Evolutionary conservation across 2,888 invertebrate species (phyloP).

Genomic region (Augiades crinisus): DNA sequence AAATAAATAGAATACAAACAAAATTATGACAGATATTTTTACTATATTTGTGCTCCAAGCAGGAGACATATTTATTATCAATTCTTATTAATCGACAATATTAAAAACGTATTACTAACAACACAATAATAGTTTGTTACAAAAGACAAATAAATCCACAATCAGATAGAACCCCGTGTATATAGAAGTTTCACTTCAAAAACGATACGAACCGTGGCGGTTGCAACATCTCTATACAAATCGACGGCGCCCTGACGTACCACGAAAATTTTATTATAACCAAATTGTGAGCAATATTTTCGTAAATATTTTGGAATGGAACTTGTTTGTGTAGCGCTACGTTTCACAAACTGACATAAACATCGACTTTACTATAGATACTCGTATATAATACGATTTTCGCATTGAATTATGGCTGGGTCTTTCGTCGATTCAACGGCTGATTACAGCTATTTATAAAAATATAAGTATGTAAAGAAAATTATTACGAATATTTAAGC

Average conservation of each 20-base stretch:
- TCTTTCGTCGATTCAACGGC: not conserved
- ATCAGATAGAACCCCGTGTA: too few relatives aligned
- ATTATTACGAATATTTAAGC: too few relatives aligned
- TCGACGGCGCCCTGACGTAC: constrained; percentile 47
- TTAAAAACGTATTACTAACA: too few relatives aligned
- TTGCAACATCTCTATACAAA: constrained; percentile 50
- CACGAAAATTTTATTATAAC: constrained; percentile 73
- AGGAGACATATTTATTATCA: too few relatives aligned
- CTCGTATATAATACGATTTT: constrained; percentile 9
- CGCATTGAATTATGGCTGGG: constrained; percentile 8
- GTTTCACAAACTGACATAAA: constrained; percentile 56
- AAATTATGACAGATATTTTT: too few relatives aligned
- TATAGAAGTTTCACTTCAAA: too few relatives aligned
- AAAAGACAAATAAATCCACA: too few relatives aligned
- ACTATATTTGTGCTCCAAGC: too few relatives aligned
- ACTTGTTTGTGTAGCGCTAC: constrained; percentile 60
- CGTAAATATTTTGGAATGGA: constrained; percentile 74
- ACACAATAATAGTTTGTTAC: too few relatives aligned
- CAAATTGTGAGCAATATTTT: constrained; percentile 76
- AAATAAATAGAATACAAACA: too few relatives aligned
- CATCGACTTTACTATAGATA: constrained; percentile 33
- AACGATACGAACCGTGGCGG: constrained; percentile 28
- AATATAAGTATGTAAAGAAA: not conserved
- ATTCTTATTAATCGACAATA: too few relatives aligned
- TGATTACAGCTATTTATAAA: too few relatives aligned